These are phyloP conservation scores for Rostratula benghalensis DNA, from an alignment of 2,113 vertebrate species.

Conservation along the genomic window DNA sequence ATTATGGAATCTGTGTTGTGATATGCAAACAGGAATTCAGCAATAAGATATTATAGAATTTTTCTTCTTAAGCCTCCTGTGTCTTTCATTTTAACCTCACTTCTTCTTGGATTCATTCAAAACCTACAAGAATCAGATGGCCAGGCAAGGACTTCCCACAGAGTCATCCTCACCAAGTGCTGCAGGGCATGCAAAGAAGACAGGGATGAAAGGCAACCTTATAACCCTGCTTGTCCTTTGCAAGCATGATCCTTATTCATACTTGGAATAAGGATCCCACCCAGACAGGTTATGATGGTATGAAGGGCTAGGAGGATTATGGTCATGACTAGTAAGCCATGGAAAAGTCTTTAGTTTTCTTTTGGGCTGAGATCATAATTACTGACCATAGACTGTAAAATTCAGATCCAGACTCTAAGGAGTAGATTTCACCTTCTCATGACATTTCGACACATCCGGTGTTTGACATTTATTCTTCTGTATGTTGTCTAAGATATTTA, in stretches of 20 bases:
- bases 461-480: background rate
- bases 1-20: background rate
- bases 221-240: background rate
- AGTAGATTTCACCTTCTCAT: background rate
- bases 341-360: background rate
- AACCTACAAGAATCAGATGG: background rate
- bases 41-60: background rate
- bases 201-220: background rate
- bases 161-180: background rate
- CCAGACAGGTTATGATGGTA: background rate
- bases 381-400: background rate
- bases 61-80: background rate
- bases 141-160: background rate
- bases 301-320: background rate
- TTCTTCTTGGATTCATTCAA: background rate
- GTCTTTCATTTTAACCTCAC: background rate
- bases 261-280: background rate
- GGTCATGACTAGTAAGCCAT: background rate
- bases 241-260: too few relatives aligned
- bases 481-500: accelerated
- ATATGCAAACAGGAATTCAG: background rate
- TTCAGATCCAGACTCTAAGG: background rate
- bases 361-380: background rate
- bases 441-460: background rate
- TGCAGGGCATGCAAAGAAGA: background rate